These are phyloP conservation scores for Aurelia aurita complex sp. Pacific DNA, from an alignment of 30 jellyfish, hydroid and myxozoan genomes.

Conservation along the genomic window DNA sequence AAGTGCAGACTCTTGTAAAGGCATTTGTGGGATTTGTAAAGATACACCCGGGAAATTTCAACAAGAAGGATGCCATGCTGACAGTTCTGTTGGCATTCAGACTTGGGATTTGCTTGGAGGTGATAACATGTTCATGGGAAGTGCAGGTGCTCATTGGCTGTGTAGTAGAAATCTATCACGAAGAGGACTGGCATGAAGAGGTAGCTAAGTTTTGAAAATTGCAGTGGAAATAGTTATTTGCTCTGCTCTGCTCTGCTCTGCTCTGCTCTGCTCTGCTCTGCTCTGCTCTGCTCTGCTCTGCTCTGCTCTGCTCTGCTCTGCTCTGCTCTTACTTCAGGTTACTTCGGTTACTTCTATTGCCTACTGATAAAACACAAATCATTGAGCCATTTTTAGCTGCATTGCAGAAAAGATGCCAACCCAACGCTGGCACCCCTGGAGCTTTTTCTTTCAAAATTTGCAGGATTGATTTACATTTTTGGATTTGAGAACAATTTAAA, in stretches of 20 bases:
- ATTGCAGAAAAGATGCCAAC: too few species aligned
- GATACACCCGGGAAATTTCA: background rate
- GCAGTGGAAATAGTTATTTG: background rate
- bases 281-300: too few species aligned
- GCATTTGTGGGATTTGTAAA: slow-evolving; percentile 14
- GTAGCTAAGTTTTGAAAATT: background rate
- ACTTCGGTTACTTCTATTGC: too few species aligned
- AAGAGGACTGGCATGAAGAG: slow-evolving; percentile 52
- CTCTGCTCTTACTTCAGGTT: too few species aligned
- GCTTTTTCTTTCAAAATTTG: too few species aligned
- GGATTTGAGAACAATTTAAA: too few species aligned
- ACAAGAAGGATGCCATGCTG: background rate
- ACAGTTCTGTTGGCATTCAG: slow-evolving; percentile 27
- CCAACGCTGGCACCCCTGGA: too few species aligned
- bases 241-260: background rate
- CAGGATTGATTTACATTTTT: too few species aligned
- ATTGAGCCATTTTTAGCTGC: too few species aligned
- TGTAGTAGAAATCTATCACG: slow-evolving; percentile 32
- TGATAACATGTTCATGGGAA: slow-evolving; percentile 48
- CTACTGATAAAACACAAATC: too few species aligned
- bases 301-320: too few species aligned
- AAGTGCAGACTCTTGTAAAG: slow-evolving; percentile 37
- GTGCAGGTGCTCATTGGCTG: slow-evolving; percentile 55
- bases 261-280: too few species aligned
- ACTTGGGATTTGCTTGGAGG: slow-evolving; percentile 44